Conservation (phyloP, 2,888 invertebrate genomes). For the Liodrosophila aerea region DNA sequence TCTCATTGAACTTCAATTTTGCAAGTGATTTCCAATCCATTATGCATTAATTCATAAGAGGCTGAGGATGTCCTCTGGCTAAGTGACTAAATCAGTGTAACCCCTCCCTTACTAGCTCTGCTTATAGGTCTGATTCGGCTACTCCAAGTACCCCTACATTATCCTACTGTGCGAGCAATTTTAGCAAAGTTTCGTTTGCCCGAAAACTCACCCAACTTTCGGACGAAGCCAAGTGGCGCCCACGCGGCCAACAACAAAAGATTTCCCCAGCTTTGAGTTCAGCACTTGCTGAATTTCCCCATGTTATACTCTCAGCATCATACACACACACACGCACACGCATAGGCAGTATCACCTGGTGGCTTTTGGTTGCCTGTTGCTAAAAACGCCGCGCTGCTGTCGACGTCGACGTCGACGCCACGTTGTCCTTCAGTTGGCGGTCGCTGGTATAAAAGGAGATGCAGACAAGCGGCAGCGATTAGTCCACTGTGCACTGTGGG, state of each 20-base stretch:
- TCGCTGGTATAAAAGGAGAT: constrained; percentile 56
- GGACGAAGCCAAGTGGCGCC: not conserved
- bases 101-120: no score
- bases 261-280: constrained; percentile 2
- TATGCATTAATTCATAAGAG: no score
- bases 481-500: constrained; percentile 58
- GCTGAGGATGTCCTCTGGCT: no score
- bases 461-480: constrained; percentile 52
- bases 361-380: constrained; percentile 61
- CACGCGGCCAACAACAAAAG: not conserved
- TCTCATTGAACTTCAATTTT: no score
- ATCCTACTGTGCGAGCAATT: no score
- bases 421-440: constrained; percentile 41
- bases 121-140: no score
- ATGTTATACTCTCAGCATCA: not conserved
- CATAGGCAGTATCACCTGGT: constrained; percentile 39
- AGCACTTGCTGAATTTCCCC: not conserved
- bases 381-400: constrained; percentile 24
- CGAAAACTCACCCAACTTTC: no score
- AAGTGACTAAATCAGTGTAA: no score
- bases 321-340: constrained; percentile 2
- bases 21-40: no score
- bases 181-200: no score
- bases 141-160: no score
- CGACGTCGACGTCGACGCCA: constrained; percentile 27